Evolutionary conservation across 2,888 invertebrate genomes (phyloP), one percentile per base, ranked within the genome.

Genomic region (Mayetiola destructor): DNA sequence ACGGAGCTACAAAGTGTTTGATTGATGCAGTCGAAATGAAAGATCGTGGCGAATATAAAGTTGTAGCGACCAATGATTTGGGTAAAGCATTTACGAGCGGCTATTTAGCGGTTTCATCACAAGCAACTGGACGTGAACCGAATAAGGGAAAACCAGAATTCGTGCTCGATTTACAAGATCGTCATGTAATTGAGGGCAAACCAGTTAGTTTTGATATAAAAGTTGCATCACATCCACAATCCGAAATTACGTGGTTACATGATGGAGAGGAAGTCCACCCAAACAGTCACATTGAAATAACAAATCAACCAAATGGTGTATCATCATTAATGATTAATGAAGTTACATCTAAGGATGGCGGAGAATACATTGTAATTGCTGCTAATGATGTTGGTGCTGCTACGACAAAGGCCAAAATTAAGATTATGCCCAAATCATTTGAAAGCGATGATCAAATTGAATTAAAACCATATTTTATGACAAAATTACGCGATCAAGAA

Each of bases 321-420:
- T 90, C 89, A 68, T 82, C 83, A 64, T 75, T 95, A 30, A 84
- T 85, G 0, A 82, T 94, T 21, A 86, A 85, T 58, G 71, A 88
- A 37, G 80, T 88, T 18, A 87, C 86, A 66, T 83, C 84, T 58
- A 81, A 82, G 60, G 93, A 95, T 64, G 84, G 87, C 54, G 92
- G 91, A 14, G 84, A 86, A 56, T 95, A 94, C 69, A 88, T 90
- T 72, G 90, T 92, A 27, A 78, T 81, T 58, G 92, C 93, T 1
- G 82, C 84, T 54, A 96, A 95, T 68, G 80, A 84, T 62, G 80
- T 88, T 69, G 95, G 95, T 58, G 83, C 82, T 63, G 85, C 85
- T 32, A 80, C 80, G 57, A 85, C 89, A 64, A 84, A 84, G 72
- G 89, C 90, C 70, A 84, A 81, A 63, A 87, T 96, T 64, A 82